Base-by-base conservation (phyloP, 1,140 invertebrate species). In the Caenorhabditis inopinata region DNA sequence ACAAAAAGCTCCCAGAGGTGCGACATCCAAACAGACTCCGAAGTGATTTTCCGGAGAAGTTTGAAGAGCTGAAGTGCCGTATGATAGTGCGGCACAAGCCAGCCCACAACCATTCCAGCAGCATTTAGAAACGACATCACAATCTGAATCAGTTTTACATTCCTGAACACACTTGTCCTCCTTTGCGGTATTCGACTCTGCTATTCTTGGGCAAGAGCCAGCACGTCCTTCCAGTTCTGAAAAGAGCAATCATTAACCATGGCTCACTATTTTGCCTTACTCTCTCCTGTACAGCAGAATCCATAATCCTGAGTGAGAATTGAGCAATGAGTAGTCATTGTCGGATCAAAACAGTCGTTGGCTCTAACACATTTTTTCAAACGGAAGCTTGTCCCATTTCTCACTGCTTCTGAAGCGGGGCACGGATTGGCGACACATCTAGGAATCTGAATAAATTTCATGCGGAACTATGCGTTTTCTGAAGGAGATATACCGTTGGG, bases 381-480 rank as follows among this genome's bases (percentile, higher is more conserved):
- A 62, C 35, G 53, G 7, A 62, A n/a, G 1, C 27, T 32, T 35
- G 53, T 62, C 14, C 35, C 53, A n/a, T 62, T 62, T 32, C 35
- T 62, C 11, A 85, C 14, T 23, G 85, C 76, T 38, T 49, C 47
- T 9, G 78, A 78, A 4, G 38, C 45, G 9, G 75, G 38, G 76
- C 85, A 85, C 14, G 85, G 68, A 76, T 85, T 85, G n/a, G 80
- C 27, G n/a, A 83, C 74, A 74, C 85, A 85, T 62, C 77, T 53
- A 9, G 85, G 85, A 76, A 85, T 82, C 76, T 78, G 76, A 21
- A 78, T 27, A 78, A 48, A 80, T 53, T 82, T 83, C 83, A 83
- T 81, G 80, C 81, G 80, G 83, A 83, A 78, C 80, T 83, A 81
- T 82, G 83, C 75, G 81, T 79, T 51, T 76, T 16, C 42, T 82